Evolutionary conservation across 2,797 vertebrate species (phyloP), one percentile per base, ranked within the genome.

Genomic region (Cygnus olor): DNA sequence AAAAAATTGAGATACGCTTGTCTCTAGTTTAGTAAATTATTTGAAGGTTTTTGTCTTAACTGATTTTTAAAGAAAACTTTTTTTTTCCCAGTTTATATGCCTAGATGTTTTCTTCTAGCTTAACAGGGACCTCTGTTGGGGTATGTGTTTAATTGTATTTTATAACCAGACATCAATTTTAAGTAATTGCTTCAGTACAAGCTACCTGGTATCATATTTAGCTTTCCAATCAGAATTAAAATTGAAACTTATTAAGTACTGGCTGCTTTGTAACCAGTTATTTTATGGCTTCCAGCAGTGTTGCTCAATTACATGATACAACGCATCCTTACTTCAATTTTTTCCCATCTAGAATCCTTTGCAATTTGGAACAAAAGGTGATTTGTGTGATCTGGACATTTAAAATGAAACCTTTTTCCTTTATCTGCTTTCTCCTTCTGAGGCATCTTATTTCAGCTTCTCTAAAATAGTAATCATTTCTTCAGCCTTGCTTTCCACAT

Each of bases 201-300:
- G 49, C 61, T 88, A 65, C 36, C 51, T 88, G 22, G 45, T 81
- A 73, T 81, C 61, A 30, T 79, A 85, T 79, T 95, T 92, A 94
- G 47, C 60, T 82, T 91, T 40, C 57, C 53, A 93, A 89, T 90
- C 54, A 92, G 76, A 94, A 92, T 82, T 81, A 90, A 89, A 96
- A 89, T 76, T 54, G 60, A 85, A 93, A 86, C 66, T 51, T 89
- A 71, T 70, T 94, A 92, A 86, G 69, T 80, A 69, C 36, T 86
- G 22, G n/a, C 82, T 95, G 81, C 16, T 94, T 95, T 82, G 58
- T 93, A 84, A 54, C 44, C 30, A 85, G 81, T 92, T 94, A 80
- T 60, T 93, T 51, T 44, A 42, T 56, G 71, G 42, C 71, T 94
- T 92, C 95, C 74, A 93, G 65, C 73, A 65, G 89, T 77, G 76